Conservation (phyloP, 2,797 vertebrate genomes). For the Cossypha niveicapilla region DNA sequence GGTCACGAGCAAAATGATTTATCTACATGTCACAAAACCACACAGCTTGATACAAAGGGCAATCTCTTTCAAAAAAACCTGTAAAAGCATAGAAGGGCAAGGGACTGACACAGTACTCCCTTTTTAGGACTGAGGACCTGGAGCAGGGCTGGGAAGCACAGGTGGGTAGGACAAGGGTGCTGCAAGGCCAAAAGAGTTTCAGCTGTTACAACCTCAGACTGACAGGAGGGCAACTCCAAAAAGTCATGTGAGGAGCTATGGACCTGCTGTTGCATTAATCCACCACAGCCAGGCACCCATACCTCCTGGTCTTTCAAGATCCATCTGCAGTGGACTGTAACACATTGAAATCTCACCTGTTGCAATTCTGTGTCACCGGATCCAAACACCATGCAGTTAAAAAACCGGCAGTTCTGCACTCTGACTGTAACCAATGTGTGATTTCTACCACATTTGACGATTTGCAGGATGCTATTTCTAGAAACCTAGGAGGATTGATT, state of each 20-base stretch:
- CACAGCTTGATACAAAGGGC: constrained; percentile 34
- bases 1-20: neutral
- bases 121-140: neutral
- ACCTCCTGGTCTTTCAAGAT: neutral
- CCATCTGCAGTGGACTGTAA: neutral
- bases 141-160: neutral
- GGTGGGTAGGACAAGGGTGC: neutral
- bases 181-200: neutral
- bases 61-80: neutral
- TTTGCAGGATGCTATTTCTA: constrained; percentile 38
- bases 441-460: constrained; percentile 63
- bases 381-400: neutral
- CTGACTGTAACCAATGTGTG: constrained; percentile 48
- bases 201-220: neutral
- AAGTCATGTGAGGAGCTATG: neutral
- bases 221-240: neutral
- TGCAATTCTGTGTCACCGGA: constrained; percentile 46
- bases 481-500: neutral
- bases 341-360: neutral
- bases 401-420: constrained; percentile 16
- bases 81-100: neutral
- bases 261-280: neutral
- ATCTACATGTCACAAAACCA: constrained; percentile 30
- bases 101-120: neutral
- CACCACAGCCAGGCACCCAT: neutral